Evolutionary conservation across 2,888 invertebrate species (phyloP), one percentile per base, ranked within the genome.

Genomic region (Plutella xylostella): DNA sequence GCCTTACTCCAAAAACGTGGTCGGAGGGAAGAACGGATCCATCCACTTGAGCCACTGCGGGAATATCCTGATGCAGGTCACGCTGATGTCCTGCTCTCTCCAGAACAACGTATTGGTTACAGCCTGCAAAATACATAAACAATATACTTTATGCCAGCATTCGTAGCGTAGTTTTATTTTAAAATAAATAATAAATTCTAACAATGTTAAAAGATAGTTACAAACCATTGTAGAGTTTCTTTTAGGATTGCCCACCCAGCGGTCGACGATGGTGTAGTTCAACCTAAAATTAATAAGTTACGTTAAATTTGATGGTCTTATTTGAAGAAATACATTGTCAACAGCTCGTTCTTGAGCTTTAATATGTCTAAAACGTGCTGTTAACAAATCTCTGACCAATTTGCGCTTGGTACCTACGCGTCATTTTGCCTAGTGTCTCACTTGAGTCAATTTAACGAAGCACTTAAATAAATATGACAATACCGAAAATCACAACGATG

Each of bases 21-120:
- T 61, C 0, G 76, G 68, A 2, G 82, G 79, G 43, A 68, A 70
- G 45, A 69, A 68, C 1, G 75, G 60, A 39, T 82, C 76, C n/a
- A 80, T 68, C 79, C 80, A 79, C 41, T 72, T 60, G 18, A 77
- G 57, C 79, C 82, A 75, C 7, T 59, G 53, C 0, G 78, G 67
- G 46, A 72, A 77, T 4, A 78, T 70, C 40, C 79, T 56, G 2
- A 72, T 63, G 31, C 70, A 66, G 0, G 82, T 79, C 45, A 70
- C 69, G 0, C 78, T 71, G 33, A 82, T 61, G 51, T 82, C 82
- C 43, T 78, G 75, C 43, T 79, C 67, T 12, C 64, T 64, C 82
- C 82, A 80, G 46, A 55, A 63, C 48, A 82, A 48, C 0, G 76
- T 55, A 48, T 79, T 80, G 0, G 75, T 72, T 1, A 82, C 76